These are phyloP conservation scores for Xiphydria camelus DNA, from an alignment of 2,888 invertebrate genomes.

Conservation along the genomic window DNA sequence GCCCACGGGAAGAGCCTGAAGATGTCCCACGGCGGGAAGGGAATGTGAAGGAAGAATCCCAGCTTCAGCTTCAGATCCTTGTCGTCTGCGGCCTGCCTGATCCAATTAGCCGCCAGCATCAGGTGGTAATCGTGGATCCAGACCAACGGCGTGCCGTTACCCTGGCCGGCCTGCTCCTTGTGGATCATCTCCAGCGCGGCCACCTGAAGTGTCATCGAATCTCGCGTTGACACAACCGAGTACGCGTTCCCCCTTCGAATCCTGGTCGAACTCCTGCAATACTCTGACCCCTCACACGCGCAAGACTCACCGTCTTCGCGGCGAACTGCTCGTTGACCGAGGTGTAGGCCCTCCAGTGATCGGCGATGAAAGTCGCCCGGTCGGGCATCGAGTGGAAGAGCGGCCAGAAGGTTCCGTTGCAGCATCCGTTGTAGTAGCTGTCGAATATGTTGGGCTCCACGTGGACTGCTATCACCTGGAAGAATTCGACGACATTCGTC, in stretches of 20 bases:
- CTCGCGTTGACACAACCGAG: constrained; percentile 45
- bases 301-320: constrained; percentile 70
- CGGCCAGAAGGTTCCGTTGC: constrained; percentile 92
- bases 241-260: constrained; percentile 52
- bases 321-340: constrained; percentile 83
- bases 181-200: constrained; percentile 45
- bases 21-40: constrained; percentile 94
- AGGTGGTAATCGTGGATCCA: constrained; percentile 96
- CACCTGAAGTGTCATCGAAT: constrained; percentile 33
- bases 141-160: constrained; percentile 71
- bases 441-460: constrained; percentile 78
- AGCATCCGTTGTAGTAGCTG: constrained; percentile 89
- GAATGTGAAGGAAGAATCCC: constrained; percentile 93
- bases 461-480: constrained; percentile 79
- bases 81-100: constrained; percentile 82
- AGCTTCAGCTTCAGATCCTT: constrained; percentile 76
- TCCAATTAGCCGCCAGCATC: constrained; percentile 90
- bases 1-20: constrained; percentile 89
- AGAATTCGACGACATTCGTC: no score
- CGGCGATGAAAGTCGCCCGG: constrained; percentile 78
- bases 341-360: constrained; percentile 82
- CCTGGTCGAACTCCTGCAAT: constrained; percentile 61
- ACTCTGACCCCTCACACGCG: constrained; percentile 66
- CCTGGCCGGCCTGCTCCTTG: constrained; percentile 43
- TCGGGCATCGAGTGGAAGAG: constrained; percentile 92